Evolutionary conservation across 2,113 vertebrate genomes (phyloP).

Genomic region (Crypturellus undulatus): DNA sequence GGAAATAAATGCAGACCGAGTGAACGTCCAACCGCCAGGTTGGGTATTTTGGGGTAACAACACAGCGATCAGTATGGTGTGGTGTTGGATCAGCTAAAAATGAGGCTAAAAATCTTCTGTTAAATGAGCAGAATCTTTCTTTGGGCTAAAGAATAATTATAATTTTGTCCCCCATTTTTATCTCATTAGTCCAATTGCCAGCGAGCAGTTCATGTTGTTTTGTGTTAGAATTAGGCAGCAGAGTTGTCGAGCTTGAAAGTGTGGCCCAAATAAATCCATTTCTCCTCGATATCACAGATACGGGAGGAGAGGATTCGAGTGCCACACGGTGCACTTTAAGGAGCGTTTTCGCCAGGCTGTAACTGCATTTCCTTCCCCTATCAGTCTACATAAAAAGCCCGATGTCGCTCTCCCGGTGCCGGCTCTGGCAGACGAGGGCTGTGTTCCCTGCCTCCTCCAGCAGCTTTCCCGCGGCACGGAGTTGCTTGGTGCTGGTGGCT

Average conservation of each 20-base stretch:
- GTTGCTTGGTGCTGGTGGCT: conserved; percentile 52
- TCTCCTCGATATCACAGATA: conserved; percentile 32
- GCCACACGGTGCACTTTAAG: not conserved
- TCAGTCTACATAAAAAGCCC: conserved; percentile 16
- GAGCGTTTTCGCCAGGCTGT: conserved; percentile 24
- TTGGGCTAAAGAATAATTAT: conserved; percentile 27
- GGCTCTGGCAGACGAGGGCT: not conserved
- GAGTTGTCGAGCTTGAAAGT: conserved; percentile 41
- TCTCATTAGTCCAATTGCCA: conserved; percentile 46
- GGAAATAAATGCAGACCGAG: not conserved
- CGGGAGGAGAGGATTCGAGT: conserved; percentile 20
- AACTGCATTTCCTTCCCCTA: conserved; percentile 42
- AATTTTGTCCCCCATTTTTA: not conserved
- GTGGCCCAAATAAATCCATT: conserved; percentile 29
- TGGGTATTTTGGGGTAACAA: conserved; percentile 19
- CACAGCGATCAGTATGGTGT: not conserved
- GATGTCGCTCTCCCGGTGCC: not conserved
- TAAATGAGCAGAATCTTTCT: conserved; percentile 44
- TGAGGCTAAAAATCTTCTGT: conserved; percentile 40
- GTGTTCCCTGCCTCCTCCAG: conserved; percentile 23
- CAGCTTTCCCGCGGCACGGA: not conserved
- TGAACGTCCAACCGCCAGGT: not conserved
- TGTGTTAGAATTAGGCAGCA: conserved; percentile 31
- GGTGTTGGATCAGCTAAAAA: conserved; percentile 1
- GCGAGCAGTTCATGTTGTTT: not conserved